Evolutionary conservation across 2,797 vertebrate genomes (phyloP), one percentile per base, ranked within the genome.

Genomic region (Anguilla marmorata): DNA sequence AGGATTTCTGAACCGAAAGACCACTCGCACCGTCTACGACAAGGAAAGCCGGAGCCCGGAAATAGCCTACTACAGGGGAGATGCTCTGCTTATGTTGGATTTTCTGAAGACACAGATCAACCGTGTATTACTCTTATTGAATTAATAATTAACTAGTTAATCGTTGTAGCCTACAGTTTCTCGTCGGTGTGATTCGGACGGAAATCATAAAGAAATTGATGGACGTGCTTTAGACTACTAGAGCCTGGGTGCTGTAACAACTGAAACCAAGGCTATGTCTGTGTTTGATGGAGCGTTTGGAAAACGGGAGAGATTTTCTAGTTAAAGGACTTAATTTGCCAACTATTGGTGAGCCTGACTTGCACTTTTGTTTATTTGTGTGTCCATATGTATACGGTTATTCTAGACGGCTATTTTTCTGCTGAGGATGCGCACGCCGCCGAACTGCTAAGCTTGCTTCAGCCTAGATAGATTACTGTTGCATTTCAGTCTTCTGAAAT

Each of bases 31-130:
- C 80, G 76, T 58, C 88, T 54, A 50, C 63, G 80, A 89, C 76
- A 89, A 30, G 58, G 83, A 90, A 89, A 92, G 83, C 86, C 80
- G 79, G 86, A 89, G 50, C 86, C 86, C 86, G 89, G 89, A 90
- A 87, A 89, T 89, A 85, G 88, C 33, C 14, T 16, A 12, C 1
- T 84, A 84, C 27, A 86, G 79, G 83, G 88, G 58, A 90, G 85
- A 85, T 84, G 30, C 41, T 82, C 27, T 30, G 11, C 33, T 84
- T 54, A 41, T 83, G 60, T 58, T 80, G 84, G 54, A 83, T 85
- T 82, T 33, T 11, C 41, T 60, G 63, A 66, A 54, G 52, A 60
- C 30, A 79, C 33, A n/a, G 27, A 54, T n/a, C 45, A 33, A 56
- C 60, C 52, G n/a, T 41, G 80, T 60, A 48, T n/a, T 37, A 37